These are phyloP conservation scores for Nycticebus coucang DNA, from an alignment of 2,113 vertebrate genomes.

Conservation along the genomic window DNA sequence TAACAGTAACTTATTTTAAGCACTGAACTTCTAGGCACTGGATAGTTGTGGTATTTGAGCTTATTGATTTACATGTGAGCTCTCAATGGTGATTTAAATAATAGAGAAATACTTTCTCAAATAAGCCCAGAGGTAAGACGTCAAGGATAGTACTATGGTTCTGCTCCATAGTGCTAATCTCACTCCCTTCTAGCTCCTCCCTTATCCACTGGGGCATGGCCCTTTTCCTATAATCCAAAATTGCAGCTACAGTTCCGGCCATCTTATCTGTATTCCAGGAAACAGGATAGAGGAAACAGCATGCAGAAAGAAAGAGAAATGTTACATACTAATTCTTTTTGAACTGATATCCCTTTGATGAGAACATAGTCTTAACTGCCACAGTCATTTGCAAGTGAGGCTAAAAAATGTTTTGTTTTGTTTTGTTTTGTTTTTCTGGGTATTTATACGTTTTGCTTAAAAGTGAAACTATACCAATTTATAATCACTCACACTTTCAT, in stretches of 20 bases:
- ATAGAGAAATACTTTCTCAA: neutral
- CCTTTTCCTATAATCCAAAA: neutral
- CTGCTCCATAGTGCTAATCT: neutral
- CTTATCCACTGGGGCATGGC: neutral
- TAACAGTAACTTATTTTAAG: accelerated
- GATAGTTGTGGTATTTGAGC: neutral
- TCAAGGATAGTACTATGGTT: neutral
- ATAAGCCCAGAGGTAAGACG: neutral
- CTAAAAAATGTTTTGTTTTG: neutral
- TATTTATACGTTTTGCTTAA: neutral
- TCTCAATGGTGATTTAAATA: neutral
- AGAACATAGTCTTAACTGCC: neutral
- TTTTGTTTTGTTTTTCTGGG: neutral
- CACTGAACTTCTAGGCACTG: neutral
- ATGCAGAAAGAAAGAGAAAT: neutral
- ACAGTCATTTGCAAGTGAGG: neutral
- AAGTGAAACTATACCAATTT: neutral
- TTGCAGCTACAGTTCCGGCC: neutral
- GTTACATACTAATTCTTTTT: neutral
- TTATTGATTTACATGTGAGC: neutral
- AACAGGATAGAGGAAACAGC: neutral
- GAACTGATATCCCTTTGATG: neutral
- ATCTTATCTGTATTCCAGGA: neutral
- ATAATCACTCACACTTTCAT: no score
- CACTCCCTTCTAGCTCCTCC: neutral